These are phyloP conservation scores for Triplophysa dalaica DNA, from an alignment of 2,113 vertebrate species.

Conservation along the genomic window DNA sequence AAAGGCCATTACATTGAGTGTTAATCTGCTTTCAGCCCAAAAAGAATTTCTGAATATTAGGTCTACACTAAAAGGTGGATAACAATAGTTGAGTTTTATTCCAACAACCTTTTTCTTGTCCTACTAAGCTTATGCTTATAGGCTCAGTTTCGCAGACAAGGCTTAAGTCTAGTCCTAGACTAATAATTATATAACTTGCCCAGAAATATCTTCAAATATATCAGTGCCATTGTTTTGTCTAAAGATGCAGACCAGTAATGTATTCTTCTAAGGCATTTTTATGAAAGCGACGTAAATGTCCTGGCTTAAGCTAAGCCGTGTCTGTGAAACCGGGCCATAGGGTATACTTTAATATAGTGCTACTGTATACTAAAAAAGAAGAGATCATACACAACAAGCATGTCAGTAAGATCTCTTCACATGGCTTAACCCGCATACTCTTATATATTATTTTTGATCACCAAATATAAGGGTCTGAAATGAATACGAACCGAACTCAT, in stretches of 20 bases:
- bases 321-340: not conserved
- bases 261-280: too few species aligned
- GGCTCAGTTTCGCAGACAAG: too few species aligned
- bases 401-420: conserved; percentile 24
- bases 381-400: not conserved
- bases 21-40: not conserved
- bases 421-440: conserved; percentile 29
- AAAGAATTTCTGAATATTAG: not conserved
- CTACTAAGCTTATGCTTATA: not conserved
- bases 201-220: too few species aligned
- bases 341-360: not conserved
- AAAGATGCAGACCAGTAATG: too few species aligned
- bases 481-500: not conserved
- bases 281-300: too few species aligned
- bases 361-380: not conserved
- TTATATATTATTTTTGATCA: too few species aligned
- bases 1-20: conserved; percentile 12
- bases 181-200: too few species aligned
- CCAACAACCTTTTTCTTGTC: not conserved
- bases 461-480: not conserved
- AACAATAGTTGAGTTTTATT: not conserved
- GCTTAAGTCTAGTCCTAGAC: too few species aligned
- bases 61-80: not conserved
- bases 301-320: too few species aligned
- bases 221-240: too few species aligned